Conservation (phyloP, 2,113 vertebrate genomes). For the Rhadina sibilatrix region DNA sequence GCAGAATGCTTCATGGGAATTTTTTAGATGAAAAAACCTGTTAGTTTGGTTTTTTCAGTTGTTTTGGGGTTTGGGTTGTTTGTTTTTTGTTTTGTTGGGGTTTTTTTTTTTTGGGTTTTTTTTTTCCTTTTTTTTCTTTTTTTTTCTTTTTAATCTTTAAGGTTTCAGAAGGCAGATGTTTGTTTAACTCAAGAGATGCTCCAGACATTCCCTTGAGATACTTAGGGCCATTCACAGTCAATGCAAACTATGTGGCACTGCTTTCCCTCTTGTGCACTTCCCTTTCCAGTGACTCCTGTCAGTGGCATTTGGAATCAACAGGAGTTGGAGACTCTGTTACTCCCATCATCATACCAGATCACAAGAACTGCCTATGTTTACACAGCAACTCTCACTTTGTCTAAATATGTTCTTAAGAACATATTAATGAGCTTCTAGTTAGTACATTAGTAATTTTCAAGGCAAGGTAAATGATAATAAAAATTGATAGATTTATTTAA, state of each 20-base stretch:
- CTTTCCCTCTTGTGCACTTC: not conserved
- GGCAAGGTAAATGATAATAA: not conserved
- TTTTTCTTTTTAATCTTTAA: not conserved
- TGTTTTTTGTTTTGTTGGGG: too few relatives aligned
- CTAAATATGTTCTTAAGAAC: not conserved
- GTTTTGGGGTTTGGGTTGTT: fast-evolving
- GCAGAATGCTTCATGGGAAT: not conserved
- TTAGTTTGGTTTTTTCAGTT: not conserved
- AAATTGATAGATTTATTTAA: not conserved
- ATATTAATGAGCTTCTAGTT: not conserved
- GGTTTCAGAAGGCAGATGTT: not conserved
- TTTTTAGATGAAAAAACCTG: not conserved
- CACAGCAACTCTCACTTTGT: not conserved
- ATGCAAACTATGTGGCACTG: not conserved
- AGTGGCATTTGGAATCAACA: not conserved
- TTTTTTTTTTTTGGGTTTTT: too few relatives aligned
- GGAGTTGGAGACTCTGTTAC: not conserved
- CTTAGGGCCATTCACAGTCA: not conserved
- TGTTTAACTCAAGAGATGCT: not conserved
- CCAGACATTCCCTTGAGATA: not conserved
- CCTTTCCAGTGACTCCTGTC: not conserved
- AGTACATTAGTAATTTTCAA: not conserved
- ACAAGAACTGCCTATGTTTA: not conserved
- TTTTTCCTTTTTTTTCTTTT: too few relatives aligned
- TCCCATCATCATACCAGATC: not conserved